These are phyloP conservation scores for Agrypnia vestita DNA, from an alignment of 1,140 invertebrate species.

Conservation along the genomic window DNA sequence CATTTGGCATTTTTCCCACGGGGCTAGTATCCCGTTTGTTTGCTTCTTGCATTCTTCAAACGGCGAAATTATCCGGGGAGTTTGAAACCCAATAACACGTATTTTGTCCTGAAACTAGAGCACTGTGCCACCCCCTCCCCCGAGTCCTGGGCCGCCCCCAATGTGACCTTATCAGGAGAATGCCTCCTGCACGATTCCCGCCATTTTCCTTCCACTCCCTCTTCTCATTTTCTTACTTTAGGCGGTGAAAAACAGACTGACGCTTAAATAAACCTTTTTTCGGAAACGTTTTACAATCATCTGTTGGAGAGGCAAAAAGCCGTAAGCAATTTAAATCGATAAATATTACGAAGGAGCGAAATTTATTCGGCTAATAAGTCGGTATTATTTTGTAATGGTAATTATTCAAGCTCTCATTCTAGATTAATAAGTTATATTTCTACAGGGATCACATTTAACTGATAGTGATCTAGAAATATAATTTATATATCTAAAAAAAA, in stretches of 20 bases:
- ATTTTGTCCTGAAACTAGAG: constrained; percentile 44
- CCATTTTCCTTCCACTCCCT: constrained; percentile 24
- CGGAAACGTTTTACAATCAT: background rate
- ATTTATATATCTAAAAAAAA: too few species aligned
- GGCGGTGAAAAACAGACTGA: constrained; percentile 29
- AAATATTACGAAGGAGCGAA: too few species aligned
- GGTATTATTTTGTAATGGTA: too few species aligned
- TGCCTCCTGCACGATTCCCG: constrained; percentile 3
- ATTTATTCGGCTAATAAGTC: too few species aligned
- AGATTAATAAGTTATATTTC: too few species aligned
- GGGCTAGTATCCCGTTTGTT: too few species aligned
- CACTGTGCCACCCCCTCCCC: constrained; percentile 27
- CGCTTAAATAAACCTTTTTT: background rate
- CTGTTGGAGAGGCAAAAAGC: too few species aligned
- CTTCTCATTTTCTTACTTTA: constrained; percentile 1
- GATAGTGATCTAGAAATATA: too few species aligned
- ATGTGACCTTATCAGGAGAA: constrained; percentile 27
- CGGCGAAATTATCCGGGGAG: constrained; percentile 1
- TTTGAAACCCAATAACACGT: constrained; percentile 44
- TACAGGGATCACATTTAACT: too few species aligned
- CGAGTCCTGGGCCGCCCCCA: constrained; percentile 15
- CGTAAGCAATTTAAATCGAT: too few species aligned
- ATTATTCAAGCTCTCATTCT: too few species aligned
- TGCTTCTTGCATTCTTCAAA: background rate
- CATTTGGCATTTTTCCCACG: too few species aligned